phyloP scores from a whole-genome alignment of 2,888 invertebrate species.

The Eristalis pertinax region DNA sequence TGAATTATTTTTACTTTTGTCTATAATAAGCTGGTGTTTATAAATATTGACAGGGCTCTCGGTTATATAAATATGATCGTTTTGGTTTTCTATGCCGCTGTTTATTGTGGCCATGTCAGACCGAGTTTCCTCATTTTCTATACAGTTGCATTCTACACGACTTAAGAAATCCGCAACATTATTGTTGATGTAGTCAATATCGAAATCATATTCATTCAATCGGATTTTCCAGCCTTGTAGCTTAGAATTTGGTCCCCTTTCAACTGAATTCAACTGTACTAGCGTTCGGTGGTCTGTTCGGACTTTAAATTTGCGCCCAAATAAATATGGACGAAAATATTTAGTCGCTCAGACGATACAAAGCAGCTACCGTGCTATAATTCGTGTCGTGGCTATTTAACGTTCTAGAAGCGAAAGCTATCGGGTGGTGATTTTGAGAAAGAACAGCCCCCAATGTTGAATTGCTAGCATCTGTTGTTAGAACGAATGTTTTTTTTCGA shows the following conservation, averaged over 20 bases:
- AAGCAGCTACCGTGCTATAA: not conserved
- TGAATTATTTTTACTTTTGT: no score
- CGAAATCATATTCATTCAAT: constrained; percentile 56
- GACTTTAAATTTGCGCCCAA: constrained; percentile 75
- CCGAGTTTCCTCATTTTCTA: not conserved
- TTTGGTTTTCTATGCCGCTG: constrained; percentile 30
- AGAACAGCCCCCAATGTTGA: constrained; percentile 1
- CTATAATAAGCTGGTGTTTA: no score
- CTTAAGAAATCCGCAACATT: not conserved
- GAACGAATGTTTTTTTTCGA: constrained; percentile 11
- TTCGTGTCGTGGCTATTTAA: constrained; percentile 1
- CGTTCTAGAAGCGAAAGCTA: constrained; percentile 9
- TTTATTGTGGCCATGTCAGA: constrained; percentile 24
- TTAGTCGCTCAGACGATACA: constrained; percentile 10
- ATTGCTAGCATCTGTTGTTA: constrained; percentile 3
- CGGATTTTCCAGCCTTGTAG: constrained; percentile 55
- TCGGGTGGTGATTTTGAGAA: constrained; percentile 13
- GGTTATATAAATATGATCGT: constrained; percentile 23
- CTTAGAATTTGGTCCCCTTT: not conserved
- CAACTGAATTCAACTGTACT: not conserved
- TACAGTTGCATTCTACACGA: not conserved
- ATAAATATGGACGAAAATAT: constrained; percentile 27
- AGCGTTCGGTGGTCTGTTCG: constrained; percentile 76
- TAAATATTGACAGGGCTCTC: no score
- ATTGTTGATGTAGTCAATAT: constrained; percentile 22